Base-by-base conservation (phyloP, 2,113 vertebrate genomes). In the Polypterus senegalus region DNA sequence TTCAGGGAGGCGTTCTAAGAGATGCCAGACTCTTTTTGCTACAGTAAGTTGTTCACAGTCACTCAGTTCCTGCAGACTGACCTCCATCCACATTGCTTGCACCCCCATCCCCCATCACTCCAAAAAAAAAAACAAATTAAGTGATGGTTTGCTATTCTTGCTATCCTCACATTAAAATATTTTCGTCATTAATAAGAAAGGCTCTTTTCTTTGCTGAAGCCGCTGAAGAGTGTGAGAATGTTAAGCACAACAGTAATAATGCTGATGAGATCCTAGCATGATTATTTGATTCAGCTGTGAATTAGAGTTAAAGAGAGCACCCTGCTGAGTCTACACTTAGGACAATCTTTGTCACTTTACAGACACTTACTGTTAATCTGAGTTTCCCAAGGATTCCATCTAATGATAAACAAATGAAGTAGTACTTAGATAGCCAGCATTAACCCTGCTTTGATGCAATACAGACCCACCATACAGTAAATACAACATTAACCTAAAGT, bases 251-350 rank as follows among this genome's bases (percentile, higher is more conserved):
- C 71, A 65, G 71, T 75, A 80, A 81, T 86, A 84, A 81, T 62
- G 61, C 68, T 86, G 81, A 84, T 88, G 82, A 85, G 83, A 77
- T 85, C 79, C 74, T 81, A 79, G 82, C 79, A 67, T 77, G 82
- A 71, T 69, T 73, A 79, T 83, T 79, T 77, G 74, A 81, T 80
- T 80, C 77, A 74, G 72, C 66, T 74, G 79, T 83, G 85, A 83
- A 84, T 88, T 85, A 82, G 83, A 83, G 79, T 76, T 81, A 80
- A 84, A 81, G 79, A 78, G 79, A 71, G 78, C 79, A 71, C 74
- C 86, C 83, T 62, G 74, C 79, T 69, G 70, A 49, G 77, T 71
- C 73, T 69, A 71, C 76, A 76, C 81, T 86, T 81, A 83, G 81
- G 77, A 82, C 86, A 83, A 85, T 85, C 81, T 86, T 80, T 74